These are phyloP conservation scores for Lagodon rhomboides DNA, from an alignment of 2,797 vertebrate species.

Conservation along the genomic window DNA sequence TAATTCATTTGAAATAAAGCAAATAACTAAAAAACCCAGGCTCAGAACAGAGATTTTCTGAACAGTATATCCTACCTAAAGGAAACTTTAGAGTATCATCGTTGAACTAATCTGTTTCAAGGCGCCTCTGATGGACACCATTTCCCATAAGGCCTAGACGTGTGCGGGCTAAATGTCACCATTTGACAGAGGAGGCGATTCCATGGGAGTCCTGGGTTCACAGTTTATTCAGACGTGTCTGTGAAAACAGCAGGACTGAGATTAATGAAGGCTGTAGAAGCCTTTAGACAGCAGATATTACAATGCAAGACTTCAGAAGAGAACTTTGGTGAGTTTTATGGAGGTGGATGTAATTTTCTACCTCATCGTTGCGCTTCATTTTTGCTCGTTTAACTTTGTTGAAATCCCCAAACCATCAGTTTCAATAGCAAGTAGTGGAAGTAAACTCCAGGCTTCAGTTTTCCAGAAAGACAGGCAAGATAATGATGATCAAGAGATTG, in stretches of 20 bases:
- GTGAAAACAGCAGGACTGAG: neutral
- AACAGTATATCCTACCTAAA: neutral
- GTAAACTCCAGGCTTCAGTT: neutral
- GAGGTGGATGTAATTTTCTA: neutral
- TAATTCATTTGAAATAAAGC: neutral
- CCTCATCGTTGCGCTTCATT: too few species aligned
- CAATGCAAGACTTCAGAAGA: neutral
- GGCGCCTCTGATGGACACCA: neutral
- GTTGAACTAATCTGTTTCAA: neutral
- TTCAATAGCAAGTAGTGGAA: neutral
- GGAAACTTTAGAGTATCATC: too few species aligned
- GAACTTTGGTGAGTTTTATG: neutral
- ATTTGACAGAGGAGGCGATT: neutral
- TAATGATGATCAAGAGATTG: neutral
- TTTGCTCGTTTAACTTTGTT: neutral
- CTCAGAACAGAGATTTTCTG: neutral
- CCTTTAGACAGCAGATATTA: neutral
- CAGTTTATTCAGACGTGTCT: neutral
- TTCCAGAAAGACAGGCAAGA: neutral
- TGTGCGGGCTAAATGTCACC: neutral
- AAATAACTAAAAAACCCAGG: neutral
- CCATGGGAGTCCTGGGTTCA: too few species aligned
- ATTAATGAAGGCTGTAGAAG: neutral
- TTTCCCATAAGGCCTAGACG: neutral
- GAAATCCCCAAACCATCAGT: neutral